A percentile compares a stretch with the other conserved stretches of the same genome.
phyloP scores from a whole-genome alignment of 2,888 invertebrate genomes.

The Cryptocheilus praepositus region DNA sequence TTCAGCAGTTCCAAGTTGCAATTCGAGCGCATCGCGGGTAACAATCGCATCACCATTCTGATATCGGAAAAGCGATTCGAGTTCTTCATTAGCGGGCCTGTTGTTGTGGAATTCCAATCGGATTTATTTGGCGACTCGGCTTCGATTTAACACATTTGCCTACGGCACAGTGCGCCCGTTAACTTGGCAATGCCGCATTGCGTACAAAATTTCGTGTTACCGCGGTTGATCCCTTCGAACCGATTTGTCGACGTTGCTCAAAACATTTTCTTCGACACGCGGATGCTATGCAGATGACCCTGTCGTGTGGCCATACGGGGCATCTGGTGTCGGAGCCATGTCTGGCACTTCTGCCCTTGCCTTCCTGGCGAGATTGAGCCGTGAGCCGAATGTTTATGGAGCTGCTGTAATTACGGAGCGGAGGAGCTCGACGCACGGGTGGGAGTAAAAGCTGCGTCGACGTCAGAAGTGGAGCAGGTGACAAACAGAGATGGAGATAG shows the following conservation, averaged over 20 bases:
- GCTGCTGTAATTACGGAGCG: conserved; percentile 65
- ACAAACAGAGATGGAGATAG: conserved; percentile 27
- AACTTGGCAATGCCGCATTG: no score
- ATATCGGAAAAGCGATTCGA: conserved; percentile 56
- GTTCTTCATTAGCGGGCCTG: conserved; percentile 54
- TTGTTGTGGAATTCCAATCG: conserved; percentile 29
- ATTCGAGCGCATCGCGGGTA: conserved; percentile 37
- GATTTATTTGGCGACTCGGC: background rate
- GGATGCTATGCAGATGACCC: conserved; percentile 46
- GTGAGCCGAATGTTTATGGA: conserved; percentile 66
- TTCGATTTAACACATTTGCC: background rate
- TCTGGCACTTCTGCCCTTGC: conserved; percentile 38
- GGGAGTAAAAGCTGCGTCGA: conserved; percentile 15
- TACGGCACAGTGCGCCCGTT: no score
- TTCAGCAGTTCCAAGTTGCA: conserved; percentile 55
- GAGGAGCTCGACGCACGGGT: conserved; percentile 50
- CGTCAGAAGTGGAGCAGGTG: background rate
- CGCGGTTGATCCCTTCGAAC: no score
- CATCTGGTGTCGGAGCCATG: conserved; percentile 33
- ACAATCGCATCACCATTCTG: conserved; percentile 34
- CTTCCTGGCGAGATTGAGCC: conserved; percentile 61
- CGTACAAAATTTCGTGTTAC: no score
- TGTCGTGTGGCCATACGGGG: conserved; percentile 30
- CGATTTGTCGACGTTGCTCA: no score
- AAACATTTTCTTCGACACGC: conserved; percentile 33